Evolutionary conservation across 2,113 vertebrate genomes (phyloP).

Genomic region (Mastomys coucha): DNA sequence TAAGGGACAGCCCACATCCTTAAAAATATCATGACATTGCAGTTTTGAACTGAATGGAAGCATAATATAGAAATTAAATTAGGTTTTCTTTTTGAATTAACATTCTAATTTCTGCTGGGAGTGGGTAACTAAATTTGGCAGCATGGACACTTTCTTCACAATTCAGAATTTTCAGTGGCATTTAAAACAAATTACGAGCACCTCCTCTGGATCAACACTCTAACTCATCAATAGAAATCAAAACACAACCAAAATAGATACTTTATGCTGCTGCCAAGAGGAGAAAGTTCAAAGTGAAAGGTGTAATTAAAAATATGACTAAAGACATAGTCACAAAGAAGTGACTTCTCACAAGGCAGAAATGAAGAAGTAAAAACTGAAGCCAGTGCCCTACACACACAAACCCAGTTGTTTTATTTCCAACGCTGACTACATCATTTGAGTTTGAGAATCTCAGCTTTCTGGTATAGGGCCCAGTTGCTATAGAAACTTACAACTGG

Average conservation of each 20-base stretch:
- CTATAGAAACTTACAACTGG: conserved; percentile 91
- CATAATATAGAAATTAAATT: conserved; percentile 59
- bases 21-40: conserved; percentile 1
- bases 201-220: not conserved
- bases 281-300: conserved; percentile 66
- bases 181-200: conserved; percentile 49
- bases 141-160: not conserved
- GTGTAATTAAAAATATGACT: conserved; percentile 80
- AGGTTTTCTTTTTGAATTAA: conserved; percentile 48
- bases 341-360: conserved; percentile 42
- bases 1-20: not conserved
- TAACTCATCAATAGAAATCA: conserved; percentile 55
- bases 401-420: conserved; percentile 74
- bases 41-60: conserved; percentile 63
- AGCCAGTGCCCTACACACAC: conserved; percentile 16
- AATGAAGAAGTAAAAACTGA: conserved; percentile 64
- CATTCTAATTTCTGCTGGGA: conserved; percentile 60
- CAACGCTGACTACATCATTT: conserved; percentile 77
- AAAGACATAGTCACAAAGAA: conserved; percentile 74
- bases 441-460: conserved; percentile 84
- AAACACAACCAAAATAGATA: conserved; percentile 65
- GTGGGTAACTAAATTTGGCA: conserved; percentile 49
- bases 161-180: conserved; percentile 57
- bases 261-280: conserved; percentile 52
- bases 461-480: conserved; percentile 86